Evolutionary conservation across 2,113 vertebrate genomes (phyloP), one percentile per base, ranked within the genome.

Genomic region (Carassius carassius): DNA sequence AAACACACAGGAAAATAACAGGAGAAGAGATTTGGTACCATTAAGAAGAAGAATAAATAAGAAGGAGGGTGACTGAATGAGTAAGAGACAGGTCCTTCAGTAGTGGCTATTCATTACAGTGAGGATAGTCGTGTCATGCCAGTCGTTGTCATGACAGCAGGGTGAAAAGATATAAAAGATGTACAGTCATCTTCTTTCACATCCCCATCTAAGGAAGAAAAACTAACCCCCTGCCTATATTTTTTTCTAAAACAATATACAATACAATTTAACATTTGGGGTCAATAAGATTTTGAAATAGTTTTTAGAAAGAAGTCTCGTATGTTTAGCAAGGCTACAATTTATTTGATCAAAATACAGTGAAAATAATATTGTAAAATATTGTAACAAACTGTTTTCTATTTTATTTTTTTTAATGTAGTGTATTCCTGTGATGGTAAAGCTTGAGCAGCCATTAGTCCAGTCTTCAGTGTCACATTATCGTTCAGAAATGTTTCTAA

Each of bases 21-120:
- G 14, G 44, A 47, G 44, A 47, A 47, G 44, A 67, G 44, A 67
- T 67, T 9, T 47, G 44, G 44, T 47, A 51, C 63, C 25, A 54
- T 29, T 51, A 13, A 9, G 51, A 13, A 37, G n/a, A 2, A 37
- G 25, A 58, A 78, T 58, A 32, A 54, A 44, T 44, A 25, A 9
- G 41, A 41, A 41, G 41, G 41, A 41, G 37, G 37, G 37, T 37
- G 35, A 37, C 35, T 37, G 35, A 37, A 7, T 41, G 41, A 89
- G 77, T 82, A 88, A 83, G 85, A 90, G 88, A 90, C 80, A 35
- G 83, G 86, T 75, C 86, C 86, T 87, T 67, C 76, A 72, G 32
- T 47, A 13, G 4, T 44, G 32, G n/a, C n/a, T 32, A 84, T 65
- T 84, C 82, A 83, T 73, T 85, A 85, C 58, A 54, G 70, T 70